Percentiles rank a stretch among this genome's conserved stretches.
Evolutionary conservation across 2,888 invertebrate species (phyloP).

Genomic region (Drosophila affinis): DNA sequence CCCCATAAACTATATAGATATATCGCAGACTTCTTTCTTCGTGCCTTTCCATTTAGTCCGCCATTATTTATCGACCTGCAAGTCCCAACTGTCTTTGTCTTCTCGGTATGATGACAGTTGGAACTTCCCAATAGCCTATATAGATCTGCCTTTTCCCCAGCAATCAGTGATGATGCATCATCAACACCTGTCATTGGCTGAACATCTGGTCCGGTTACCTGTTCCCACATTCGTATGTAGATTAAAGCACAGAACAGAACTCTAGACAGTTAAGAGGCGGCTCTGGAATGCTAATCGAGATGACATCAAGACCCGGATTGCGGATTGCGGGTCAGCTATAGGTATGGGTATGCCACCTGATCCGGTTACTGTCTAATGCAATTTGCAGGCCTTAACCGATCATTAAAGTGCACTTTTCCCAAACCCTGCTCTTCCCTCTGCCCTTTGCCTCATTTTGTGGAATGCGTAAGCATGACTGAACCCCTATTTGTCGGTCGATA

Average conservation of each 20-base stretch:
- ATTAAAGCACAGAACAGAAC: constrained; percentile 12
- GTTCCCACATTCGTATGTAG: constrained; percentile 18
- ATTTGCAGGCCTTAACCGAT: neutral
- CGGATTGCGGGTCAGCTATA: constrained; percentile 9
- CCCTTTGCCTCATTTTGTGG: neutral
- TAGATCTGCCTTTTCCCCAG: neutral
- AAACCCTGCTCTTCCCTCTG: neutral
- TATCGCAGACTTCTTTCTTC: no score
- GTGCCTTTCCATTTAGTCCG: no score
- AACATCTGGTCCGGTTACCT: neutral
- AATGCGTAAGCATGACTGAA: neutral
- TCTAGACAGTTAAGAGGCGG: constrained; percentile 5
- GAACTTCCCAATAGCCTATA: no score
- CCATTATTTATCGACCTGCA: no score
- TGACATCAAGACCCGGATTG: constrained; percentile 35
- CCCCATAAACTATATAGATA: no score
- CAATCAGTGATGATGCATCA: neutral
- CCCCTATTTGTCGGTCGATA: no score
- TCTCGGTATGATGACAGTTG: no score
- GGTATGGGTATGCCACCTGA: constrained; percentile 1
- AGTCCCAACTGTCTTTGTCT: no score
- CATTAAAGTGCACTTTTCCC: neutral
- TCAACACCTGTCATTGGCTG: constrained; percentile 1
- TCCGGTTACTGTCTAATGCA: neutral
- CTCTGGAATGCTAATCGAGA: constrained; percentile 26